Evolutionary conservation across 2,113 vertebrate species (phyloP).

Genomic region (Ailuropoda melanoleuca): DNA sequence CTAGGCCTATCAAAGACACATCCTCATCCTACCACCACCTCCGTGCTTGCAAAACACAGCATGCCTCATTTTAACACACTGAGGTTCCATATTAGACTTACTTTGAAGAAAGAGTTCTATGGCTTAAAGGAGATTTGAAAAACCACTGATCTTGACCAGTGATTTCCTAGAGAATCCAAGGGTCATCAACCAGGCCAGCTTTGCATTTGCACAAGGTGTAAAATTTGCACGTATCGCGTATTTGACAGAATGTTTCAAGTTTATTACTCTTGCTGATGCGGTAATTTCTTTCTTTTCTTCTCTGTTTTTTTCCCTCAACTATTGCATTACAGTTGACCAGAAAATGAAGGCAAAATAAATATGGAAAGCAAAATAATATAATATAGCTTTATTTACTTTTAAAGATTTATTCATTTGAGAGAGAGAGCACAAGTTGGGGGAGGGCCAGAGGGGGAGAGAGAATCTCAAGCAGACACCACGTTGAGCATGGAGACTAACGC

Average conservation of each 20-base stretch:
- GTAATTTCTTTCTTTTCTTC: not conserved
- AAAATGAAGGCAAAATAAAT: not conserved
- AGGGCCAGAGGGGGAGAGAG: not conserved
- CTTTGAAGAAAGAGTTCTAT: not conserved
- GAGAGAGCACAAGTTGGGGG: not conserved
- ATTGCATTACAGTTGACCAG: not conserved
- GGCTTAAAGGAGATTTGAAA: not conserved
- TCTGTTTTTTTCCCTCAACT: not conserved
- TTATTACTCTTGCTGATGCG: not conserved
- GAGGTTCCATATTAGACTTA: not conserved
- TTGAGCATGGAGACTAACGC: not conserved
- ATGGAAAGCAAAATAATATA: not conserved
- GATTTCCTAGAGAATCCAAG: constrained; percentile 35
- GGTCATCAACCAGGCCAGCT: not conserved
- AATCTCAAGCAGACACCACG: not conserved
- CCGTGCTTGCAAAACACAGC: not conserved
- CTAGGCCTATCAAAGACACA: not conserved
- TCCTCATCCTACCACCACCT: not conserved
- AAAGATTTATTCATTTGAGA: not conserved
- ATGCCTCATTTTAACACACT: not conserved
- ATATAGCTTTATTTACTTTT: not conserved
- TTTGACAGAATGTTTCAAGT: constrained; percentile 12
- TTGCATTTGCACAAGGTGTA: not conserved
- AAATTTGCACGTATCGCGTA: not conserved
- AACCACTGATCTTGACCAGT: not conserved